Conservation (phyloP, 2,888 invertebrate genomes). For the Pogonocherus hispidulus region DNA sequence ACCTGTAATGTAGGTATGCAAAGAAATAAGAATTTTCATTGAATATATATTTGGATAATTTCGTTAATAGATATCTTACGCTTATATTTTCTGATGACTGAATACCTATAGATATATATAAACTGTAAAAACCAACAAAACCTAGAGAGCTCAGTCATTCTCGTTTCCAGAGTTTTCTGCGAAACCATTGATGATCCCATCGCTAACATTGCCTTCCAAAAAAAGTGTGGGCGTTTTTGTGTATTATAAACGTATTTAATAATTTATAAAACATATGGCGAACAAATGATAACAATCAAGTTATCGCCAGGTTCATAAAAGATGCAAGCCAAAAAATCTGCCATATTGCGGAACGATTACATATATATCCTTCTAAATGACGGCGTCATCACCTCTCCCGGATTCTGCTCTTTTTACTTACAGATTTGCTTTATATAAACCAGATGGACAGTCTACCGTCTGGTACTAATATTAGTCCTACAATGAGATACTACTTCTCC, state of each 20-base stretch:
- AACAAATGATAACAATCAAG: constrained; percentile 20
- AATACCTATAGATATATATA: too few species aligned
- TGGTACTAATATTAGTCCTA: neutral
- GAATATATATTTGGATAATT: too few species aligned
- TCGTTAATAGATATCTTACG: too few species aligned
- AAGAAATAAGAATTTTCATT: too few species aligned
- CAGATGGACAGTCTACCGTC: neutral
- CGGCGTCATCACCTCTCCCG: neutral
- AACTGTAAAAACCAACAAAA: too few species aligned
- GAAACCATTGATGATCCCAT: neutral
- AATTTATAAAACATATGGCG: constrained; percentile 8
- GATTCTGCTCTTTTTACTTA: neutral
- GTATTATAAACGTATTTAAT: neutral
- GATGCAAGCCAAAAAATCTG: constrained; percentile 13
- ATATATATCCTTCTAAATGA: neutral
- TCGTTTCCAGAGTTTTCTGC: neutral
- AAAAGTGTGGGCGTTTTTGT: neutral
- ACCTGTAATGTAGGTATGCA: too few species aligned
- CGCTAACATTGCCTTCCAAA: neutral
- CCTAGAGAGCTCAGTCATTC: too few species aligned
- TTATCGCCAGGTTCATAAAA: constrained; percentile 17
- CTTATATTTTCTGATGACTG: too few species aligned
- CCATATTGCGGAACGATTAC: constrained; percentile 14
- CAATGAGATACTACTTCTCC: neutral
- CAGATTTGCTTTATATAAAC: neutral